Evolutionary conservation across 2,797 vertebrate genomes (phyloP).

Genomic region (Coregonus sp.): DNA sequence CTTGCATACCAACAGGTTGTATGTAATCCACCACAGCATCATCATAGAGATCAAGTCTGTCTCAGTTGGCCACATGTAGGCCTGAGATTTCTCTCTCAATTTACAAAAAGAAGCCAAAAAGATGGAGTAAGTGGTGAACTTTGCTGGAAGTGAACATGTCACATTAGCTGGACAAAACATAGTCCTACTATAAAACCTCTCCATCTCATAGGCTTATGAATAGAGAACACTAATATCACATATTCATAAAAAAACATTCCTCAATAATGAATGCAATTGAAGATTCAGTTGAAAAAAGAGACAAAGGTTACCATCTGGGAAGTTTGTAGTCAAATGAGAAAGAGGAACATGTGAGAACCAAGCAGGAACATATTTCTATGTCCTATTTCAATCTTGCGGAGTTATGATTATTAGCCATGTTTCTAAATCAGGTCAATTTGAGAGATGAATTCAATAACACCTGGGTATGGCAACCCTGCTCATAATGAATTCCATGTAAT

Average conservation of each 20-base stretch:
- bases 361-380: constrained; percentile 47
- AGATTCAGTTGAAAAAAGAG: constrained; percentile 22
- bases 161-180: not conserved
- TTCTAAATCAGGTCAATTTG: constrained; percentile 79
- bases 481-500: constrained; percentile 83
- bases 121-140: not conserved
- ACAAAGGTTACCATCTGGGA: constrained; percentile 66
- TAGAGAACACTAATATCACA: not conserved
- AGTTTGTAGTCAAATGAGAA: constrained; percentile 67
- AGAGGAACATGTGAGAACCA: constrained; percentile 36
- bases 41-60: not conserved
- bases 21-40: not conserved
- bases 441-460: constrained; percentile 81
- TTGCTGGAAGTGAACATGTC: not conserved
- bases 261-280: constrained; percentile 43
- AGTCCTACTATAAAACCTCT: not conserved
- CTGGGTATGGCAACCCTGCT: constrained; percentile 73
- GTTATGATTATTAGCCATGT: constrained; percentile 71
- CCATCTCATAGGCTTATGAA: not conserved
- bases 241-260: constrained; percentile 34
- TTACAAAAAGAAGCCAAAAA: not conserved
- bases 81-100: not conserved
- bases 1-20: constrained; percentile 21
- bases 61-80: not conserved
- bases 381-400: constrained; percentile 73